Base-by-base conservation (phyloP, 2,888 invertebrate genomes). In the Anoncus sp. region DNA sequence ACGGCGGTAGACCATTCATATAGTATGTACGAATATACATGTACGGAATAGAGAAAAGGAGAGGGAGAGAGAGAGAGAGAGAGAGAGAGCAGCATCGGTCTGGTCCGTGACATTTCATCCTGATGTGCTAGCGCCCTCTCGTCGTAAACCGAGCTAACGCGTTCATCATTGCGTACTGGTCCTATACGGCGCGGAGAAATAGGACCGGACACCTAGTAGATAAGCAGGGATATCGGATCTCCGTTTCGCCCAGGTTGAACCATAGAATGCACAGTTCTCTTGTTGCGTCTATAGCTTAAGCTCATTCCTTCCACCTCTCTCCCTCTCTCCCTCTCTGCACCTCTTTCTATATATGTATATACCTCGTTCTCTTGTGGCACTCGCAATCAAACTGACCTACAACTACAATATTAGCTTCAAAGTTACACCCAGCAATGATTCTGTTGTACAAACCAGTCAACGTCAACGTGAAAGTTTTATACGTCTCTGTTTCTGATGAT, bases 171-270 rank as follows among this genome's bases (percentile, higher is more conserved):
- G 53, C 69, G 45, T 53, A 77, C 24, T 20, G 43, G 18, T 22
- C 22, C 38, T 47, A 5, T 10, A 40, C 38, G 35, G 16, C 18
- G 14, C 18, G 14, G 24, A 38, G 49, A 60, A 75, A 70, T 65
- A 70, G 40, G 49, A 73, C 40, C 59, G 22, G 16, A 14, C 27
- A 35, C 40, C 45, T 20, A 60, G 60, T 18, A 71, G 74, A 77
- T 77, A 75, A 77, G 65, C 77, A 72, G 77, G 69, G 72, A 77
- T 79, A 79, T 74, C 63, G 69, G 60, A 72, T 75, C 35, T 49
- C 65, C 66, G 20, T 49, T 55, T 49, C 27, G 18, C 14, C 18
- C 22, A 20, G 47, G 43, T 24, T 24, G 20, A 43, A 20, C 16
- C 20, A 45, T 31, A 43, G 31, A 20, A 47, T 47, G 12, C 45